A percentile compares a stretch with the other conserved stretches of the same genome.
Conservation (phyloP, 2,797 vertebrate genomes). For the Malacoraja senta region DNA sequence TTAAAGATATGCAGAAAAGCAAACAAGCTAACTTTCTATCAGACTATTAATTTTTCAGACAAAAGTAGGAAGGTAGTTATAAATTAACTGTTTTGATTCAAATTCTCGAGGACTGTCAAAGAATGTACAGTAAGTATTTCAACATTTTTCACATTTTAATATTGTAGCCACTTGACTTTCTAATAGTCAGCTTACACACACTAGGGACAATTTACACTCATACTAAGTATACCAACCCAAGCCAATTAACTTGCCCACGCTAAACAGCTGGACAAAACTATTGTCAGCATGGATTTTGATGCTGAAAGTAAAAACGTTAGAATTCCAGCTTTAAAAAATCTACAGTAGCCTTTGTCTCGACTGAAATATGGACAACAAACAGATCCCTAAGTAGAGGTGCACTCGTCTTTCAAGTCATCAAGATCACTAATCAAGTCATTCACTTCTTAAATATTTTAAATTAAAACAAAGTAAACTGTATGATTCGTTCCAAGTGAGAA, state of each 20-base stretch:
- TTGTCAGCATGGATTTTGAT: background rate
- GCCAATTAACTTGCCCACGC: too few relatives aligned
- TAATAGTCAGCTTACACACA: too few relatives aligned
- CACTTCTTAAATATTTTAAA: conserved; percentile 27
- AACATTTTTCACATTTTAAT: background rate
- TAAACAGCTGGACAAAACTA: background rate
- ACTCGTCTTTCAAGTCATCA: too few relatives aligned
- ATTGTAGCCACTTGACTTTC: background rate
- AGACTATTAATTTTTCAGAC: background rate
- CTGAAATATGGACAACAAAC: background rate
- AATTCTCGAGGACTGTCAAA: background rate
- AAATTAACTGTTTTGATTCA: background rate
- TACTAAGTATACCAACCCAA: too few relatives aligned
- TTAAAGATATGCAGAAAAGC: background rate
- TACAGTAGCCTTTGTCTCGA: background rate
- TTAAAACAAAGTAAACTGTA: conserved; percentile 39
- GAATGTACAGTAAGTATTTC: background rate
- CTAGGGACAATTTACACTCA: too few relatives aligned
- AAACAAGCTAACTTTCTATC: background rate
- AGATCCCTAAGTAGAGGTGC: background rate
- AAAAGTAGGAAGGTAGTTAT: too few relatives aligned
- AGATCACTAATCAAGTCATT: background rate
- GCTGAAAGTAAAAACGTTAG: background rate
- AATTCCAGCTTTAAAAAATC: background rate
- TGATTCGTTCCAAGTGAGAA: background rate